A percentile compares a stretch with the other conserved stretches of the same genome.
These are phyloP conservation scores for Dolichopus griseipennis DNA, from an alignment of 2,888 invertebrate genomes.

Conservation along the genomic window DNA sequence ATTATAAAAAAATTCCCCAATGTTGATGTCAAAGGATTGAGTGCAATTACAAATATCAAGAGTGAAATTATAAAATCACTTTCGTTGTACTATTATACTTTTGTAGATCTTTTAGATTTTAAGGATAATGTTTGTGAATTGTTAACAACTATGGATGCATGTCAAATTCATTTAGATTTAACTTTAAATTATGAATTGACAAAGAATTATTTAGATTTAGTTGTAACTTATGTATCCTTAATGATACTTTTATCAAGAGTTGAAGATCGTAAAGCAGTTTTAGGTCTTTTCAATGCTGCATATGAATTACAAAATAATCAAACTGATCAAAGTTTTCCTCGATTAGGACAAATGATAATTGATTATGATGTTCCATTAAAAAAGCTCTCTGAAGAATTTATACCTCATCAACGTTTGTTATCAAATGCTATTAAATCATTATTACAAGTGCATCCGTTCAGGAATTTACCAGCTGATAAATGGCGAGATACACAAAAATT, in stretches of 20 bases:
- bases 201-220: slow-evolving; percentile 89
- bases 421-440: slow-evolving; percentile 81
- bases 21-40: slow-evolving; percentile 85
- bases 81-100: slow-evolving; percentile 96
- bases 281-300: slow-evolving; percentile 95
- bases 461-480: slow-evolving; percentile 87
- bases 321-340: slow-evolving; percentile 84
- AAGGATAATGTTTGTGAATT: slow-evolving; percentile 90
- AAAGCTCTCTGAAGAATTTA: slow-evolving; percentile 93
- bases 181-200: slow-evolving; percentile 94
- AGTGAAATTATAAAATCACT: slow-evolving; percentile 94
- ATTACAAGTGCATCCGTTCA: slow-evolving; percentile 73
- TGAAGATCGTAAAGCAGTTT: slow-evolving; percentile 93
- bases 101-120: slow-evolving; percentile 95
- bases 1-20: slow-evolving; percentile 93
- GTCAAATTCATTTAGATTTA: slow-evolving; percentile 89
- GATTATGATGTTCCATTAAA: slow-evolving; percentile 95
- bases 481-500: slow-evolving; percentile 90
- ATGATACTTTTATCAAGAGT: slow-evolving; percentile 97
- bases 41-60: slow-evolving; percentile 75
- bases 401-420: slow-evolving; percentile 82
- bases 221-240: slow-evolving; percentile 85
- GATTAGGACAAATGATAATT: slow-evolving; percentile 93
- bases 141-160: slow-evolving; percentile 92
- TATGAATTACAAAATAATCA: slow-evolving; percentile 91